Percentiles rank a stretch among this genome's conserved stretches.
Evolutionary conservation across 2,888 invertebrate genomes (phyloP).

Genomic region (Pseudanteris insignis): DNA sequence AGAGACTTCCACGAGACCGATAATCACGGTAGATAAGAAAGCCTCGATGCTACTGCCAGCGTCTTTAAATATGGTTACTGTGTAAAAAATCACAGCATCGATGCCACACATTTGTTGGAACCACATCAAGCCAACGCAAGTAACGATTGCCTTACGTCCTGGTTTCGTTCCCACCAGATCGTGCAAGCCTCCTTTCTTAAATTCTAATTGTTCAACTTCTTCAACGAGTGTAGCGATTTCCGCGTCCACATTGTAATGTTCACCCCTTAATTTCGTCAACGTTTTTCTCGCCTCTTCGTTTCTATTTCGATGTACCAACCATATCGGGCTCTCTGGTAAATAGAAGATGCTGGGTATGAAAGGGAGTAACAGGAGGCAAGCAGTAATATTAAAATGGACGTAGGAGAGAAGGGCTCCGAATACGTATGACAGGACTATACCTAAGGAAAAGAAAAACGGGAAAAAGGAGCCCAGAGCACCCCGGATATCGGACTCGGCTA

Average conservation of each 20-base stretch:
- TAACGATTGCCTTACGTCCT: slow-evolving; percentile 65
- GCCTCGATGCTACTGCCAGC: slow-evolving; percentile 64
- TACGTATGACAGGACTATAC: slow-evolving; percentile 67
- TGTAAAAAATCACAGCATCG: slow-evolving; percentile 67
- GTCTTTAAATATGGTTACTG: slow-evolving; percentile 63
- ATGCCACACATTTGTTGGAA: slow-evolving; percentile 68
- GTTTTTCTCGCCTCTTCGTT: slow-evolving; percentile 50
- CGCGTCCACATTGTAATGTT: slow-evolving; percentile 49
- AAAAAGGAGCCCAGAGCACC: slow-evolving; percentile 69
- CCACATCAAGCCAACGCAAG: slow-evolving; percentile 69
- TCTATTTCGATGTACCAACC: slow-evolving; percentile 53
- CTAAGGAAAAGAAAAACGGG: slow-evolving; percentile 67
- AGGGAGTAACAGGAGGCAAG: slow-evolving; percentile 60
- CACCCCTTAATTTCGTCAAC: slow-evolving; percentile 51
- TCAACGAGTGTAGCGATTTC: slow-evolving; percentile 53
- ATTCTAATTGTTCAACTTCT: slow-evolving; percentile 53
- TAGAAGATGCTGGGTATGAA: slow-evolving; percentile 59
- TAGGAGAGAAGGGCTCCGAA: slow-evolving; percentile 66
- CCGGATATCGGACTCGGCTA: slow-evolving; percentile 67
- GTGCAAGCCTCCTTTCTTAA: slow-evolving; percentile 55
- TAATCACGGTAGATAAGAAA: slow-evolving; percentile 66
- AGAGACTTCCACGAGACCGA: slow-evolving; percentile 68
- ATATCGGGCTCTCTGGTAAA: slow-evolving; percentile 58
- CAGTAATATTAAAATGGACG: slow-evolving; percentile 64
- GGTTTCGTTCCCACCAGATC: slow-evolving; percentile 56